Evolutionary conservation across 1,140 invertebrate species (phyloP).

Genomic region (Pygmarrhopalites habei): DNA sequence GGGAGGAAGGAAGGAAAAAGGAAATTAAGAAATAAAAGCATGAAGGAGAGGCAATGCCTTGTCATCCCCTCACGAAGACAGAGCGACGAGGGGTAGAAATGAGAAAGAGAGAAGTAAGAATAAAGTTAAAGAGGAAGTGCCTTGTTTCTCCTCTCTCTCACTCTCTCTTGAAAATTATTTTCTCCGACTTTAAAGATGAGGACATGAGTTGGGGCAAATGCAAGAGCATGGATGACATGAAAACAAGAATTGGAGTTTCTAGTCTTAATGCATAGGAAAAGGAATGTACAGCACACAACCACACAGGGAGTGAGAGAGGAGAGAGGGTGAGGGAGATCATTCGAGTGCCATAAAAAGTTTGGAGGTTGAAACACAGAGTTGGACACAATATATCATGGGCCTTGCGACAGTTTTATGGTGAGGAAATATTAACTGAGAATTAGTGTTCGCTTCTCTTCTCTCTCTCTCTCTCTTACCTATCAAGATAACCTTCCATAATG

Average conservation of each 20-base stretch:
- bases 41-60: background rate
- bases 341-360: conserved; percentile 11
- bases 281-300: too few relatives aligned
- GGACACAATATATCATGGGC: conserved; percentile 20
- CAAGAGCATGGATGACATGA: too few relatives aligned
- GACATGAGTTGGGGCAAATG: too few relatives aligned
- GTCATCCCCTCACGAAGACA: too few relatives aligned
- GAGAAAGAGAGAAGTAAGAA: too few relatives aligned
- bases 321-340: conserved; percentile 6
- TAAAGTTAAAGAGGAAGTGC: background rate
- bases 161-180: background rate
- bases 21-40: background rate
- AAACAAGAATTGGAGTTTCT: too few relatives aligned
- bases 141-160: background rate
- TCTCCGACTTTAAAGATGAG: conserved; percentile 2
- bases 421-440: conserved; percentile 30
- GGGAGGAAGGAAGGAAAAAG: background rate
- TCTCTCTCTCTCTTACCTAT: conserved; percentile 1
- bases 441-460: conserved; percentile 16
- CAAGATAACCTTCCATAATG: background rate
- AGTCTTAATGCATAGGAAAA: too few relatives aligned
- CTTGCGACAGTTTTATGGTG: conserved; percentile 28
- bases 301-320: too few relatives aligned
- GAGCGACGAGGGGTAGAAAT: too few relatives aligned
- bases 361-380: background rate